Conservation (phyloP, 2,797 vertebrate species). For the Champsocephalus esox region DNA sequence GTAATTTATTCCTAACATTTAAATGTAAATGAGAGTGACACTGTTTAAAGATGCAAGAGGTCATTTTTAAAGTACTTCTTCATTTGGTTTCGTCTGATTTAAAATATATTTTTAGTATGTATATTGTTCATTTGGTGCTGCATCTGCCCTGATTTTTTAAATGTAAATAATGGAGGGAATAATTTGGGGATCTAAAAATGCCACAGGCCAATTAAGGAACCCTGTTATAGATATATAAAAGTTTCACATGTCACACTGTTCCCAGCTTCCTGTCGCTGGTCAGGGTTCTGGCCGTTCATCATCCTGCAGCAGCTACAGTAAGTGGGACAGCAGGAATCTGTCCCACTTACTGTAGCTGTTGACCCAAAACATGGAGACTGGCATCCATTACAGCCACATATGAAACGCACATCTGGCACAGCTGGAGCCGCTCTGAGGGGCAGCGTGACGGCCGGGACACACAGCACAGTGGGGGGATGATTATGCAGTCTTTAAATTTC, state of each 20-base stretch:
- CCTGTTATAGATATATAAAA: not conserved
- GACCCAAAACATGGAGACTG: conserved; percentile 71
- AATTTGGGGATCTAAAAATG: not conserved
- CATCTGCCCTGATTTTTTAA: not conserved
- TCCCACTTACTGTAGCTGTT: conserved; percentile 67
- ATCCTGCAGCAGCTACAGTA: conserved; percentile 39
- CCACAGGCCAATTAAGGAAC: not conserved
- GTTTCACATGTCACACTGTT: not conserved
- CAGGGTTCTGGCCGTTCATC: conserved; percentile 34
- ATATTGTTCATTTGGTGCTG: not conserved
- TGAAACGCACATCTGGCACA: conserved; percentile 59
- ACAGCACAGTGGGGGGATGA: not conserved
- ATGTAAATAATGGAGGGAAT: not conserved
- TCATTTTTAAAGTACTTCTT: not conserved
- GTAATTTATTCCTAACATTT: not conserved
- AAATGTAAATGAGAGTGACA: too few species aligned
- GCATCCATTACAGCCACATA: conserved; percentile 54
- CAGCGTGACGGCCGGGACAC: conserved; percentile 11
- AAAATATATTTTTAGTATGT: too few species aligned
- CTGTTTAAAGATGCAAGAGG: not conserved
- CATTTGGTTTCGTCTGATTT: not conserved
- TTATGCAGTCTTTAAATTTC: not conserved
- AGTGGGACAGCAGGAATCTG: conserved; percentile 63
- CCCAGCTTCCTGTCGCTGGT: conserved; percentile 26
- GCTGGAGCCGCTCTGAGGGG: conserved; percentile 29